Evolutionary conservation across 2,888 invertebrate species (phyloP).

Genomic region (Macrophya annulata): DNA sequence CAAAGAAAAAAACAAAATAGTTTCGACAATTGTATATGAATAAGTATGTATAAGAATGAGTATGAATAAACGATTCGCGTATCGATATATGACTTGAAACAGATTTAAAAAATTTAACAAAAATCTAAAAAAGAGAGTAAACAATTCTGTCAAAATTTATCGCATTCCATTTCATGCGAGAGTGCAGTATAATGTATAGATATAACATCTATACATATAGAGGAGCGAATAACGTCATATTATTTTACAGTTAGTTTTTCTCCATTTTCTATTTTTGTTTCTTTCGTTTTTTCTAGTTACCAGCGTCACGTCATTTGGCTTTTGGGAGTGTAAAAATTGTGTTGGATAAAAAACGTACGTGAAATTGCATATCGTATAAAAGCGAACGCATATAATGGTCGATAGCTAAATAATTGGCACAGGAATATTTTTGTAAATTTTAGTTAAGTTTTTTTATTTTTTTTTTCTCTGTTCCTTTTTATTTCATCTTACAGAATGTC

Average conservation of each 20-base stretch:
- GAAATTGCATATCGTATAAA: not conserved
- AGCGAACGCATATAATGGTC: not conserved
- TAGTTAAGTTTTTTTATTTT: not conserved
- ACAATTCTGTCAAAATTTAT: not conserved
- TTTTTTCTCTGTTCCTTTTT: not conserved
- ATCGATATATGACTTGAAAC: not conserved
- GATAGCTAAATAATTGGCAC: not conserved
- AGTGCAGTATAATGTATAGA: conserved; percentile 10
- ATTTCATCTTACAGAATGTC: not conserved
- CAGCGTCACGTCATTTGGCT: not conserved
- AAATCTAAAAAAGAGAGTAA: not conserved
- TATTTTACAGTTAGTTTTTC: conserved; percentile 4
- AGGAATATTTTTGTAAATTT: not conserved
- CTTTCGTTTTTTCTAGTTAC: not conserved
- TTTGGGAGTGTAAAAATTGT: not conserved
- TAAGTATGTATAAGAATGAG: no score
- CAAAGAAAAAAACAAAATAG: no score
- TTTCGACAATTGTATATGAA: no score
- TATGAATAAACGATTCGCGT: not conserved
- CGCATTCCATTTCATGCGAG: not conserved
- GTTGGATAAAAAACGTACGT: not conserved
- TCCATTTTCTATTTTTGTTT: not conserved
- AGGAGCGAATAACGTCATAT: conserved; percentile 8
- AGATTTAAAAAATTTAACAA: not conserved
- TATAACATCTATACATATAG: not conserved